Evolutionary conservation across 1,140 invertebrate genomes (phyloP), one percentile per base, ranked within the genome.

Genomic region (Platyscapa corneri): DNA sequence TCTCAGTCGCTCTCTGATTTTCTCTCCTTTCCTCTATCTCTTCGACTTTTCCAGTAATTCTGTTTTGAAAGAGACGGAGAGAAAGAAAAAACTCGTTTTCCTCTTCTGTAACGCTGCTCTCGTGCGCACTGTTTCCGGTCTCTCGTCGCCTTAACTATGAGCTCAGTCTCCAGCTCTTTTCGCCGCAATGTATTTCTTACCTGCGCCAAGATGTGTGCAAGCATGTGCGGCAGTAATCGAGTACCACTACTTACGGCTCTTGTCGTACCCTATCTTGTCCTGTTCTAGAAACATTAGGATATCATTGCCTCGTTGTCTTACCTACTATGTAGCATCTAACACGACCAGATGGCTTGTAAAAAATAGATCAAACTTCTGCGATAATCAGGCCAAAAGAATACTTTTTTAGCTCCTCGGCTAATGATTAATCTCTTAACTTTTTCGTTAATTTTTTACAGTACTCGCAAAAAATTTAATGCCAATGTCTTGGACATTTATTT

Each of bases 21-120:
- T 79, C 76, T 80, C 65, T 78, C 79, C 80, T 65, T 88, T 67
- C 74, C 34, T 76, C 72, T 82, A 46, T 39, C 84, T 82, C 79
- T 76, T 78, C 27, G 46, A 72, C 56, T 64, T 70, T 85, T 46
- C 65, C 53, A 79, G 76, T 79, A 65, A 80, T 80, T 80, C 78
- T n/a, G 60, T 80, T 80, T 80, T 53, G 56, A 53, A 60, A 76
- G 82, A 65, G 32, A 79, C 27, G 56, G 34, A 34, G 32, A 60
- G 18, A 39, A 32, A 32, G 27, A 67, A 46, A 67, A 67, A 80
- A 23, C n/a, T 27, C 23, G 70, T 37, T n/a, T 42, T n/a, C 37
- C 70, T 74, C 70, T 42, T 74, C 70, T 42, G 14, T 74, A 74
- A 42, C 37, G 70, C 37, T n/a, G 39, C 70, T 74, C 37, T 74